A percentile compares a stretch with the other conserved stretches of the same genome.
Evolutionary conservation across 2,113 vertebrate species (phyloP).

Genomic region (Prunella fulvescens): DNA sequence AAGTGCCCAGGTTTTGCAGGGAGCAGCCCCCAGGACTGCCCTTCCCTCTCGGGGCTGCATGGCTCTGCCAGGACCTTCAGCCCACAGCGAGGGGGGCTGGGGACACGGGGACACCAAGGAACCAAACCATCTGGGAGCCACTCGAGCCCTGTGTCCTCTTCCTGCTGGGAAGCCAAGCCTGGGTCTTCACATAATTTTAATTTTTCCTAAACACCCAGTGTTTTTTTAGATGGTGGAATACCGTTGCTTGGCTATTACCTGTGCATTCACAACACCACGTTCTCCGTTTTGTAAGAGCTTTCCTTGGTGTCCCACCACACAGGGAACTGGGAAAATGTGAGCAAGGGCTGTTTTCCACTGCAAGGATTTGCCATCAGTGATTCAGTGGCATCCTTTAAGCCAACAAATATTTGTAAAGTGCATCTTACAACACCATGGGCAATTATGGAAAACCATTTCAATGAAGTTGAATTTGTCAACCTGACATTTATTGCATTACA

Average conservation of each 20-base stretch:
- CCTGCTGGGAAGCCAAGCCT: not conserved
- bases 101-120: not conserved
- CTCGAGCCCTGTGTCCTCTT: not conserved
- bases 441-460: not conserved
- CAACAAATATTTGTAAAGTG: not conserved
- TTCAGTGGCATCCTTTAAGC: not conserved
- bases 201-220: not conserved
- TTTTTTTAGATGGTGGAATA: not conserved
- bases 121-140: not conserved
- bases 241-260: not conserved
- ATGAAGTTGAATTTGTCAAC: not conserved
- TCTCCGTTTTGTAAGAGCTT: not conserved
- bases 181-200: not conserved
- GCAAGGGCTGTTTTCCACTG: not conserved
- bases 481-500: not conserved
- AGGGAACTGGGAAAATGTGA: not conserved
- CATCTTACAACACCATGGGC: not conserved
- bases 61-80: accelerated
- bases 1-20: not conserved
- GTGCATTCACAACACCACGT: not conserved
- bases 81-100: not conserved
- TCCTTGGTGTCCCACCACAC: not conserved
- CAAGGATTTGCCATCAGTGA: not conserved
- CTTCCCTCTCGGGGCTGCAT: accelerated
- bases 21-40: accelerated